Evolutionary conservation across 1,140 invertebrate genomes (phyloP), one percentile per base, ranked within the genome.

Genomic region (Pentalonia nigronervosa): DNA sequence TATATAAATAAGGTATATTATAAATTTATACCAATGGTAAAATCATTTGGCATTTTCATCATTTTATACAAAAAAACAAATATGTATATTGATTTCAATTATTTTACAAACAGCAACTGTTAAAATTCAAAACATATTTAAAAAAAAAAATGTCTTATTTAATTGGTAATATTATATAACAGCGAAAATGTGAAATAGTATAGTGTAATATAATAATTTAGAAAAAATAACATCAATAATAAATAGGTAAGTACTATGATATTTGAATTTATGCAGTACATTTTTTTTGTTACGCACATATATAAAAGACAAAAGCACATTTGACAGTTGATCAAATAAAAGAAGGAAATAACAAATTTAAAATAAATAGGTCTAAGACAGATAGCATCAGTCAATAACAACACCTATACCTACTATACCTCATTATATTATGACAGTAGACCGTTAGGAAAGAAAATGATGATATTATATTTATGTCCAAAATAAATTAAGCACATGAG

Each of bases 301-400:
- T 76, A 76, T n/a, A 76, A n/a, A 76, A 76, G 14, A n/a, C 17
- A 76, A n/a, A 76, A 76, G 14, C 1, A 76, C 60, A 76, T 30
- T 76, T 76, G 60, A 76, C 50, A 53, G 60, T 76, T 76, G n/a
- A 76, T 76, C 60, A 34, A 76, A 76, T 76, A 76, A 76, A 67
- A 76, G 30, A n/a, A 76, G 30, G 7, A 76, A 76, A 76, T n/a
- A 76, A 76, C n/a, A 67, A n/a, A 76, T 17, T 76, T 76, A 76
- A 17, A 17, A 76, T 76, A 76, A 76, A 76, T 76, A 76, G 60
- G 60, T 76, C 60, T 76, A 76, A 76, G 60, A 76, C 60, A 76
- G 60, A 76, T n/a, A 76, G 60, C 1, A 76, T 76, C 60, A 76
- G 60, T 76, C 60, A 76, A 76, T 76, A 76, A 76, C 14, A 76